Conservation (phyloP, 2,113 vertebrate genomes). For the Neolamprologus hecqui region DNA sequence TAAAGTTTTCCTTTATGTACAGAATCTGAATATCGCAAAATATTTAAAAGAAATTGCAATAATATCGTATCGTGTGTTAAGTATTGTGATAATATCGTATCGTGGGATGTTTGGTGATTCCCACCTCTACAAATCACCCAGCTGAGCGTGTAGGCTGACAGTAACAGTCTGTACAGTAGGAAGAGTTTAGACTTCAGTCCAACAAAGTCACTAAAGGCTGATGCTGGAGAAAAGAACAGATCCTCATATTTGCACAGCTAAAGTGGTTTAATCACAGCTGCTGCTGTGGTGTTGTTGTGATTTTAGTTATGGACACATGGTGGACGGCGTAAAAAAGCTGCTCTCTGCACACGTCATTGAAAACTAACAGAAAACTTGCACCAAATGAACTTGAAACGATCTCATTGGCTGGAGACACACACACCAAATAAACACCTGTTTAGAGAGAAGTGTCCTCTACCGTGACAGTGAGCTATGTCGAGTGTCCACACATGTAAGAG, state of each 20-base stretch:
- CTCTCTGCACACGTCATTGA: slow-evolving; percentile 30
- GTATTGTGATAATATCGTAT: too few species aligned
- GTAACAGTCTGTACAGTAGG: not conserved
- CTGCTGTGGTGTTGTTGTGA: slow-evolving; percentile 18
- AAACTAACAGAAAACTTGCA: slow-evolving; percentile 1
- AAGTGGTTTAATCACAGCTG: slow-evolving; percentile 27
- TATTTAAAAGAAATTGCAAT: accelerated
- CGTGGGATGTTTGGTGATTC: accelerated
- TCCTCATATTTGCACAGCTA: slow-evolving; percentile 5
- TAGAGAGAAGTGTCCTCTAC: not conserved
- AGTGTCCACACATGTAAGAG: not conserved
- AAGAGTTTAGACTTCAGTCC: not conserved
- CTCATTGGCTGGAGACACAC: slow-evolving; percentile 9
- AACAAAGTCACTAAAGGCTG: not conserved
- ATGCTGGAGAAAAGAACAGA: not conserved
- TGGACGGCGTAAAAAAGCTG: not conserved
- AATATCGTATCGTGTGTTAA: too few species aligned
- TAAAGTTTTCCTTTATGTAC: too few species aligned
- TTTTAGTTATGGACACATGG: not conserved
- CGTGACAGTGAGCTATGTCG: not conserved
- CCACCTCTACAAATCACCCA: not conserved
- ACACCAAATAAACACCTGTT: not conserved
- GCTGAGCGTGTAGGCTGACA: not conserved
- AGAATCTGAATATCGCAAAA: too few species aligned
- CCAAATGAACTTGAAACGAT: slow-evolving; percentile 7